A percentile compares a stretch with the other conserved stretches of the same genome.
These are phyloP conservation scores for Diploscapter pachys DNA, from an alignment of 1,140 invertebrate genomes.

Conservation along the genomic window DNA sequence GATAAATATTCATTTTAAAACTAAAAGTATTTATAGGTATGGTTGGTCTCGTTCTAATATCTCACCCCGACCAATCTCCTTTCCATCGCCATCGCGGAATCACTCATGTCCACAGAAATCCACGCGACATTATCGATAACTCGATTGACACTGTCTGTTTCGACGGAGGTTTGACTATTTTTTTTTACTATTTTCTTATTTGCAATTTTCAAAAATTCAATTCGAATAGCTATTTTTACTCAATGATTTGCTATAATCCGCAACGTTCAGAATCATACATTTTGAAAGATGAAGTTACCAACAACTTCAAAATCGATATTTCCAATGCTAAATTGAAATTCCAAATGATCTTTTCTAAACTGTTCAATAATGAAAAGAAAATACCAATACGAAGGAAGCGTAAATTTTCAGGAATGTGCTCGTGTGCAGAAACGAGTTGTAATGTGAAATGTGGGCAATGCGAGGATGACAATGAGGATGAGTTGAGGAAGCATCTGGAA, in stretches of 20 bases:
- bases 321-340: no score
- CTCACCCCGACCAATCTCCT: slow-evolving; percentile 7
- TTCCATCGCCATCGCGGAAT: not conserved
- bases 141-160: slow-evolving; percentile 16
- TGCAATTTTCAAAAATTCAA: no score
- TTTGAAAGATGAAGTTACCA: no score
- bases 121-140: slow-evolving; percentile 4
- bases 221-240: no score
- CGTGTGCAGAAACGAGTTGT: slow-evolving; percentile 31
- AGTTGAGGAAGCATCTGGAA: not conserved
- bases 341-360: no score
- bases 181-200: no score
- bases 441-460: slow-evolving; percentile 18
- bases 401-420: slow-evolving; percentile 14
- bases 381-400: no score
- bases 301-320: no score
- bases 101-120: not conserved
- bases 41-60: slow-evolving; percentile 13
- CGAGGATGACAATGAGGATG: slow-evolving; percentile 6
- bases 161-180: not conserved
- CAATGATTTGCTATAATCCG: no score
- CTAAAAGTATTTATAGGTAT: not conserved
- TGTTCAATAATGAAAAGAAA: no score
- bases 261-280: no score
- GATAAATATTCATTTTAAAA: not conserved